phyloP scores from a whole-genome alignment of 2,113 vertebrate genomes.

The Nothocercus nigrocapillus region DNA sequence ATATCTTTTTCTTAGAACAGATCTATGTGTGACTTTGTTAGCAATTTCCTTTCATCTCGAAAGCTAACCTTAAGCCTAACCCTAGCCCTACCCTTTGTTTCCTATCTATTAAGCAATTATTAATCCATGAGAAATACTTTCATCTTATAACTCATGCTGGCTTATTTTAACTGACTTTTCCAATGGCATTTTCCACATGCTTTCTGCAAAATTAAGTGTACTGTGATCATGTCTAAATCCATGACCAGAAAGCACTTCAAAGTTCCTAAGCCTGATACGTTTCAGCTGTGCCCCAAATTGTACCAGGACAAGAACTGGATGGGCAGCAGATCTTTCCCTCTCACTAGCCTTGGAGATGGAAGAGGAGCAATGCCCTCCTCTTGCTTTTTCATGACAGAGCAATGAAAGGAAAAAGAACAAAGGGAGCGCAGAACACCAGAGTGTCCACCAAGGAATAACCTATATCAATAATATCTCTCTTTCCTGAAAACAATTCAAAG shows the following conservation, averaged over 20 bases:
- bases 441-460: background rate
- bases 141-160: background rate
- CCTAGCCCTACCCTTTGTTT: constrained; percentile 24
- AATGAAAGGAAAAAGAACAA: background rate
- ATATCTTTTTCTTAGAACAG: background rate
- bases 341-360: background rate
- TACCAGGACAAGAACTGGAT: background rate
- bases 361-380: background rate
- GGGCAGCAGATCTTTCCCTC: background rate
- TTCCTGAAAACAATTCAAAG: background rate
- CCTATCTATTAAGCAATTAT: constrained; percentile 50
- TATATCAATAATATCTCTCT: background rate
- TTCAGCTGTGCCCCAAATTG: background rate
- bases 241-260: background rate
- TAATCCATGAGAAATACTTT: constrained; percentile 53
- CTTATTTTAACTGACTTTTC: background rate
- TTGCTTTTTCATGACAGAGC: background rate
- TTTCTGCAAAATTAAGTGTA: background rate
- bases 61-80: background rate
- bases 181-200: background rate
- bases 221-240: background rate
- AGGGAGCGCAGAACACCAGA: background rate
- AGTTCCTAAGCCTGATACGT: background rate
- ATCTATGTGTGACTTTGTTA: background rate
- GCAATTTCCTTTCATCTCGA: background rate